These are phyloP conservation scores for Pseudomyrmex dendroicus DNA, from an alignment of 1,140 invertebrate species.

Conservation along the genomic window DNA sequence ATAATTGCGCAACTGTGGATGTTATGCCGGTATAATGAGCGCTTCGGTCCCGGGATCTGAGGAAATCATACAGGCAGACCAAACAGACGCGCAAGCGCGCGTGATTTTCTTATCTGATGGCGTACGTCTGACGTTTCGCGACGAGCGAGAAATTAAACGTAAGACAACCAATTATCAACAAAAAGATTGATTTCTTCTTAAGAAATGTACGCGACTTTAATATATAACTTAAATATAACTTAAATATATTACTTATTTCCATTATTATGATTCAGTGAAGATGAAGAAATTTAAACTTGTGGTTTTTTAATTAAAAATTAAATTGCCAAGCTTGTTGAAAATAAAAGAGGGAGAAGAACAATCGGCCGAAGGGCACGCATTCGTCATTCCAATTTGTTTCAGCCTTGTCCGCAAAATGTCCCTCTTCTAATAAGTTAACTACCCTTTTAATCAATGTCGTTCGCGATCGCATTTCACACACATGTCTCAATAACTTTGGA, in stretches of 20 bases:
- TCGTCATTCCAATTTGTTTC: neutral
- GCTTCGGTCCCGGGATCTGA: slow-evolving; percentile 40
- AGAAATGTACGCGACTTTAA: neutral
- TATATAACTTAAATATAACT: too few species aligned
- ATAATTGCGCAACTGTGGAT: slow-evolving; percentile 61
- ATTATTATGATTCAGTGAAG: neutral
- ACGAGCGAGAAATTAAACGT: slow-evolving; percentile 29
- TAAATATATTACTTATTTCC: neutral
- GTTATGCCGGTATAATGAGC: slow-evolving; percentile 53
- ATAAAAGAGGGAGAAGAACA: neutral
- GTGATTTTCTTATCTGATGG: slow-evolving; percentile 31
- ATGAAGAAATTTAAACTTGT: neutral
- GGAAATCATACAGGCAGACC: slow-evolving; percentile 13
- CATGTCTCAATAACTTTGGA: slow-evolving; percentile 11
- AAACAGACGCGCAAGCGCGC: slow-evolving; percentile 24
- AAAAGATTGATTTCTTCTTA: neutral
- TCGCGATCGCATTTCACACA: slow-evolving; percentile 16
- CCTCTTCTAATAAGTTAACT: neutral
- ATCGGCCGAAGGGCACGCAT: neutral
- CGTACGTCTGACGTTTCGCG: neutral
- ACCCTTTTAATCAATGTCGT: slow-evolving; percentile 39
- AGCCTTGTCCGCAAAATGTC: neutral
- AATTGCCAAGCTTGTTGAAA: neutral
- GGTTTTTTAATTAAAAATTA: neutral
- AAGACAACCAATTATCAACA: neutral